Evolutionary conservation across 2,113 vertebrate species (phyloP).

Genomic region (Pyrgilauda ruficollis): DNA sequence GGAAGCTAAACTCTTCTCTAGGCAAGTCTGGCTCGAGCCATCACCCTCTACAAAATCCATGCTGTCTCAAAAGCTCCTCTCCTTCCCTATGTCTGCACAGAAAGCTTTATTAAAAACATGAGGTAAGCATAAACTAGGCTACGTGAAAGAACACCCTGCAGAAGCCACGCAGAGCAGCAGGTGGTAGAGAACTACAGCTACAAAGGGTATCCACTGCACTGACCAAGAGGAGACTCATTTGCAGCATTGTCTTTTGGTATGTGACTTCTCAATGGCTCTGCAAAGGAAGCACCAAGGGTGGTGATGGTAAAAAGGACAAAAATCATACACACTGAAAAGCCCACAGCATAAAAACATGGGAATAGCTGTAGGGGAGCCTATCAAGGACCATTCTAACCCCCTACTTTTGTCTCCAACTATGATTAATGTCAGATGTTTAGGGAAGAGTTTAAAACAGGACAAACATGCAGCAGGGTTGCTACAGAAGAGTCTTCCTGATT

Average conservation of each 20-base stretch:
- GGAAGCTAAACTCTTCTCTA: neutral
- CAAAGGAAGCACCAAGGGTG: neutral
- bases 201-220: neutral
- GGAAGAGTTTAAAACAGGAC: neutral
- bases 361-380: neutral
- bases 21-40: neutral
- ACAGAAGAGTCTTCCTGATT: neutral
- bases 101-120: neutral
- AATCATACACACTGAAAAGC: neutral
- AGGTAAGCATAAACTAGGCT: neutral
- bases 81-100: neutral
- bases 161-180: neutral
- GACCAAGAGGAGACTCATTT: neutral
- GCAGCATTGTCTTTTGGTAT: neutral
- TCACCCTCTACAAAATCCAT: neutral
- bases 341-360: neutral
- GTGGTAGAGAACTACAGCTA: neutral
- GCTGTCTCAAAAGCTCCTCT: neutral
- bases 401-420: neutral
- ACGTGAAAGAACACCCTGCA: neutral
- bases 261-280: neutral
- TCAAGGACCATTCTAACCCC: neutral
- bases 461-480: neutral
- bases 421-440: neutral
- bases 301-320: neutral